These are phyloP conservation scores for Anodontia alba DNA, from an alignment of 2,888 invertebrate genomes.

Conservation along the genomic window DNA sequence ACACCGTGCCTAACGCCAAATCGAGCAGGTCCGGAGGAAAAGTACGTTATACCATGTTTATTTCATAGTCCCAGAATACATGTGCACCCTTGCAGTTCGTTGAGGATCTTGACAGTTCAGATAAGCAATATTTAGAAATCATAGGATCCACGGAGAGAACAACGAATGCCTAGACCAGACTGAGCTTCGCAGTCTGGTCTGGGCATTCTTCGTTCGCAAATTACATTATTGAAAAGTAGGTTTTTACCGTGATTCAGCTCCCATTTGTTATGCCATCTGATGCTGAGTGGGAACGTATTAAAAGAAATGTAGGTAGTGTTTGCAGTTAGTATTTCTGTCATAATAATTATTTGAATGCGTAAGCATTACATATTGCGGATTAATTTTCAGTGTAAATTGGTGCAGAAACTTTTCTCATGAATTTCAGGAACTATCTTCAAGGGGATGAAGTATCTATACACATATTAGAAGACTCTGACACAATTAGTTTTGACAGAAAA, in stretches of 20 bases:
- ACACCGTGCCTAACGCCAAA: background rate
- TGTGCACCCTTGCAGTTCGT: too few species aligned
- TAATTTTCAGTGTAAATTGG: slow-evolving; percentile 35
- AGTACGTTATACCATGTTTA: too few species aligned
- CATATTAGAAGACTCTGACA: background rate
- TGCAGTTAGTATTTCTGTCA: slow-evolving; percentile 24
- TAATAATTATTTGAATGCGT: slow-evolving; percentile 24
- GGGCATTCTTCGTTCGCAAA: too few species aligned
- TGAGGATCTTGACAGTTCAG: too few species aligned
- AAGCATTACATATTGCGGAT: slow-evolving; percentile 24
- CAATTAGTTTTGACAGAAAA: slow-evolving; percentile 17
- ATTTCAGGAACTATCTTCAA: background rate
- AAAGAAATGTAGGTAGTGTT: background rate
- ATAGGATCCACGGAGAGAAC: too few species aligned
- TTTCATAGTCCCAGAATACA: too few species aligned
- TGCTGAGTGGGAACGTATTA: background rate
- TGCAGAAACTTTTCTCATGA: slow-evolving; percentile 40
- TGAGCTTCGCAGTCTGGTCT: too few species aligned
- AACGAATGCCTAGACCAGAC: too few species aligned
- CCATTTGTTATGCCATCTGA: background rate
- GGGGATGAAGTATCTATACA: background rate
- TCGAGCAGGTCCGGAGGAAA: too few species aligned
- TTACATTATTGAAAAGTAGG: too few species aligned
- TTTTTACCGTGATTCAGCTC: too few species aligned
- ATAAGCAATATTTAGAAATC: too few species aligned